Base-by-base conservation (phyloP, 1,140 invertebrate species). In the Tribolium castaneum region DNA sequence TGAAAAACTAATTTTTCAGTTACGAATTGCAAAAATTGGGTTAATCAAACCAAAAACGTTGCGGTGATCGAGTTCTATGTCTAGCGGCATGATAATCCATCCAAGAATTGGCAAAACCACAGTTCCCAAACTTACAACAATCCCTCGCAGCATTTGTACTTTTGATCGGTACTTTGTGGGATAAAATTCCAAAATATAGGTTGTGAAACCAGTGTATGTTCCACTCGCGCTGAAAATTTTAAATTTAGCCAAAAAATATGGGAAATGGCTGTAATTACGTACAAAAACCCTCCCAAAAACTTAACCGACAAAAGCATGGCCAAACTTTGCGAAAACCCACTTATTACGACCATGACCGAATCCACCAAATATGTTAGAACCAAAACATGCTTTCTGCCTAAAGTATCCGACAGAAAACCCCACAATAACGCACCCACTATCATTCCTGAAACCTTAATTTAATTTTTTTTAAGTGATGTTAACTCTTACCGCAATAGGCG, bases 391-490 rank as follows among this genome's bases (percentile, higher is more conserved):
- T 89, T 90, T 9, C 95, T 89, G 0, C 95, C 95, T 30, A 92
- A 87, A 0, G 92, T 91, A 83, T 97, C 95, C 0, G 94, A 93
- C 6, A 96, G 82, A 76, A 93, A 94, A 1, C 95, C 95, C 94
- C 95, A 96, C n/a, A 95, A 81, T 82, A 94, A 90, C 0, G 93
- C 94, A 51, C 94, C 95, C 2, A 30, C 9, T n/a, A 30, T 30
- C 52, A 56, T 56, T 10, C 52, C 52, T 56, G 22, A 56, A 56
- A 30, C 10, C 5, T 10, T 3, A 4, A 1, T 70, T 30, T 7
- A n/a, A 70, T 22, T 6, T 35, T 25, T 22, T 25, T 45, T 45
- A 0, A 2, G 9, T 10, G 9, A 10, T n/a, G 2, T 45, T 2
- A 45, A 45, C 9, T 10, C 70, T 76, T 82, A 92, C 93, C 93